Evolutionary conservation across 2,888 invertebrate species (phyloP).

Genomic region (Ophion ventricosus): DNA sequence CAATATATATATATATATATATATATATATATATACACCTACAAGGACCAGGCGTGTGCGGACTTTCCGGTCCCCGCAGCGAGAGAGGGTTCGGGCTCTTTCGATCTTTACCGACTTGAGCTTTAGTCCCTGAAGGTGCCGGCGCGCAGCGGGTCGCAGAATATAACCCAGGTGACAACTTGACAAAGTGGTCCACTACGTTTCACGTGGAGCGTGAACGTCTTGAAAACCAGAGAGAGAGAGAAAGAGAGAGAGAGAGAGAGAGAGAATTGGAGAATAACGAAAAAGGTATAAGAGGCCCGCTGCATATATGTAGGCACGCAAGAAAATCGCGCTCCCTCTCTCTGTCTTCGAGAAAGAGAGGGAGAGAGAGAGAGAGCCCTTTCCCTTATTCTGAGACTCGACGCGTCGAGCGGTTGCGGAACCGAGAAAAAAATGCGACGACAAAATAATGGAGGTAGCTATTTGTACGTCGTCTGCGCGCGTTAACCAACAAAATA

Average conservation of each 20-base stretch:
- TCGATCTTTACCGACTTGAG: constrained; percentile 48
- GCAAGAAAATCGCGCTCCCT: no score
- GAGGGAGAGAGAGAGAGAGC: no score
- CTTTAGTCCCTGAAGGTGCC: constrained; percentile 52
- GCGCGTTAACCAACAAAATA: not conserved
- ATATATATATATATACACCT: constrained; percentile 20
- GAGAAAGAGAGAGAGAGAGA: constrained; percentile 35
- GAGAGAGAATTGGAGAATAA: constrained; percentile 3
- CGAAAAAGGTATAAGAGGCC: no score
- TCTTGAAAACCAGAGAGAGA: constrained; percentile 32
- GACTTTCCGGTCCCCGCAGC: constrained; percentile 11
- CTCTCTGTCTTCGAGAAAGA: no score
- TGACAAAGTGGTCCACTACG: constrained; percentile 78
- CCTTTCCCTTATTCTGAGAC: no score
- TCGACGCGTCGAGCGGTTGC: constrained; percentile 35
- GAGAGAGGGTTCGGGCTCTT: constrained; percentile 50
- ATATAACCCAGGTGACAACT: constrained; percentile 76
- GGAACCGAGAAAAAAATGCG: constrained; percentile 44
- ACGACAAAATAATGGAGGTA: constrained; percentile 67
- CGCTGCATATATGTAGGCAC: no score
- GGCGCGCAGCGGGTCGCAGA: constrained; percentile 45
- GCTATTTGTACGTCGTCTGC: constrained; percentile 8
- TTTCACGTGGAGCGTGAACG: constrained; percentile 53
- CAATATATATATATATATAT: no score
- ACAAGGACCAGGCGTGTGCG: constrained; percentile 34